Base-by-base conservation (phyloP, 2,113 vertebrate species). In the Halichoeres trimaculatus region DNA sequence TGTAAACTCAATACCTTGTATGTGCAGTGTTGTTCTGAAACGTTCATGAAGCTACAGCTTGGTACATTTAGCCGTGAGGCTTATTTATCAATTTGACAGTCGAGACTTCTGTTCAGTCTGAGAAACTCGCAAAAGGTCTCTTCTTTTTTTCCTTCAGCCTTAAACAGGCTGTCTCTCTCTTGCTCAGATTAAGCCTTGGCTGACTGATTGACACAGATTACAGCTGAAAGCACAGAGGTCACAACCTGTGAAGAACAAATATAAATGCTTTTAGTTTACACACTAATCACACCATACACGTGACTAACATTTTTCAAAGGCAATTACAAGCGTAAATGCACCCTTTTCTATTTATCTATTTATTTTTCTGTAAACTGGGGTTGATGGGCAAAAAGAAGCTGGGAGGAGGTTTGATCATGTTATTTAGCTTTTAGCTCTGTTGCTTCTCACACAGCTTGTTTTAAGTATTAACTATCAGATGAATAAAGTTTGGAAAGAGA, bases 121-220 rank as follows among this genome's bases (percentile, higher is more conserved):
- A 8, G 54, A 36, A 30, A 10, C 67, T 36, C 36, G 50, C 60
- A 30, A 20, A 12, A n/a, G 54, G 65, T 74, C 56, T 41, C 55
- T 62, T 84, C 52, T 45, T 40, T 36, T 43, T 52, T 52, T 68
- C n/a, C 76, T 54, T 64, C 56, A 52, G 74, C 76, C 76, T 64
- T 55, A 34, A 80, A 58, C 75, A 70, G 70, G 60, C 83, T 64
- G 67, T 69, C 70, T 75, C 74, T 86, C 57, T 60, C 66, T 80
- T 41, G 65, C 54, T 70, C 82, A 89, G 87, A 89, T 90, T 90
- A 89, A 85, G 80, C 72, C 75, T 59, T 12, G 56, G 69, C 80
- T 88, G 85, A 91, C 85, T 91, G 87, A 89, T 88, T 88, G 89
- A 88, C 83, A 87, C 85, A 89, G 87, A 85, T 88, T 89, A 88